phyloP scores from a whole-genome alignment of 2,888 invertebrate genomes.

The Leucozona laternaria region DNA sequence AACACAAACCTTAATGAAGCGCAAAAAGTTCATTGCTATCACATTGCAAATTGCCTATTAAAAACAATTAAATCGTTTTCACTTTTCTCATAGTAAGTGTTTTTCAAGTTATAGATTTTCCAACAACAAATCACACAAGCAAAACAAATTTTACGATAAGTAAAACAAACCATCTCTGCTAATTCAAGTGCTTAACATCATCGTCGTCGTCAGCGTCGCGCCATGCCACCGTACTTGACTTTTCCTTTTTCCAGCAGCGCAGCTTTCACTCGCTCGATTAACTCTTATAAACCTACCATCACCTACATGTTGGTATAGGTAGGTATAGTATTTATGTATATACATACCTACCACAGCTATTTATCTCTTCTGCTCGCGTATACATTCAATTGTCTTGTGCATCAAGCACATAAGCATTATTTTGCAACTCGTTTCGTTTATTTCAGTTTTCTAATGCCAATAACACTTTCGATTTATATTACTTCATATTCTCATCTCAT shows the following conservation, averaged over 20 bases:
- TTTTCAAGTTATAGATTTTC: constrained; percentile 16
- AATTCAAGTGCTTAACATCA: constrained; percentile 66
- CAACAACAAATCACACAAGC: constrained; percentile 42
- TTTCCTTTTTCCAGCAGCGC: constrained; percentile 55
- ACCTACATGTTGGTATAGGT: neutral
- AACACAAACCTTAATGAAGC: constrained; percentile 3
- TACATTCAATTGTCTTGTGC: constrained; percentile 54
- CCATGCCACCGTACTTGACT: constrained; percentile 51
- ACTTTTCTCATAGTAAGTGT: constrained; percentile 51
- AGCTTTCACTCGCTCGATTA: constrained; percentile 73
- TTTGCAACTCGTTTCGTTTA: constrained; percentile 27
- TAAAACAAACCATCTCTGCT: constrained; percentile 31
- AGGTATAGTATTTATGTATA: too few species aligned
- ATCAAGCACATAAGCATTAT: constrained; percentile 42
- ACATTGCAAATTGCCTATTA: constrained; percentile 5
- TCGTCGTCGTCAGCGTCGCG: constrained; percentile 9
- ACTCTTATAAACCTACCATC: constrained; percentile 27
- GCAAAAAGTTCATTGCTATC: constrained; percentile 61
- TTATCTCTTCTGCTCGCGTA: constrained; percentile 29
- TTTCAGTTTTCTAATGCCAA: constrained; percentile 60
- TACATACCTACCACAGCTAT: neutral
- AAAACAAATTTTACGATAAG: constrained; percentile 1
- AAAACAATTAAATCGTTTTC: constrained; percentile 57
- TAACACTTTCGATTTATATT: constrained; percentile 67
- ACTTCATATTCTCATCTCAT: constrained; percentile 68